Conservation (phyloP, 2,797 vertebrate genomes). For the Morelia viridis region DNA sequence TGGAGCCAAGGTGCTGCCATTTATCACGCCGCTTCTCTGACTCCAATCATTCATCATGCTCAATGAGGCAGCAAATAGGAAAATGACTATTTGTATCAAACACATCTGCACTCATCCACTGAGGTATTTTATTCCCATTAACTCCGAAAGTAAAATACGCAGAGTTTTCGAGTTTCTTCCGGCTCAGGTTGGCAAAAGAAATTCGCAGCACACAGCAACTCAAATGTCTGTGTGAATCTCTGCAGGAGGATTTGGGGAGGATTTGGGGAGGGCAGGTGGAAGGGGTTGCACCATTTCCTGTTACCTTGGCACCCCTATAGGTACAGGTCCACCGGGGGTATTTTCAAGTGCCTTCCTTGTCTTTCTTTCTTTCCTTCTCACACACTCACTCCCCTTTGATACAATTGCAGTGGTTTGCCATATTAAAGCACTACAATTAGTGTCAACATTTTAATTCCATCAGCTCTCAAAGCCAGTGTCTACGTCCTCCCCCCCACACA, state of each 20-base stretch:
- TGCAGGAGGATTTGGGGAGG: conserved; percentile 61
- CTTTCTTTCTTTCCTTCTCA: background rate
- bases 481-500: conserved; percentile 69
- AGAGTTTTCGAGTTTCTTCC: conserved; percentile 96
- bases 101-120: conserved; percentile 99
- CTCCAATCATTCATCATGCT: conserved; percentile 99
- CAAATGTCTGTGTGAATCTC: conserved; percentile 79
- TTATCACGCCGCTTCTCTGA: conserved; percentile 99
- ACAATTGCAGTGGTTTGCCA: conserved; percentile 65
- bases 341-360: background rate
- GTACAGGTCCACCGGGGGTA: background rate
- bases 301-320: background rate
- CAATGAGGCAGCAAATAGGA: conserved; percentile 99
- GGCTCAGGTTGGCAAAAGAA: conserved; percentile 87
- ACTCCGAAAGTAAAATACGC: conserved; percentile 99
- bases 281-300: conserved; percentile 47
- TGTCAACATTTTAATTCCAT: conserved; percentile 1
- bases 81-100: conserved; percentile 99
- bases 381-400: conserved; percentile 38
- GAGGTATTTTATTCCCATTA: conserved; percentile 99
- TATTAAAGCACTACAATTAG: conserved; percentile 1
- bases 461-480: conserved; percentile 60
- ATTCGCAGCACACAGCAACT: conserved; percentile 81
- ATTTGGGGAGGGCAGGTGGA: conserved; percentile 73
- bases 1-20: conserved; percentile 99